A percentile compares a stretch with the other conserved stretches of the same genome.
phyloP scores from a whole-genome alignment of 2,797 vertebrate species.

The Helarctos malayanus region DNA sequence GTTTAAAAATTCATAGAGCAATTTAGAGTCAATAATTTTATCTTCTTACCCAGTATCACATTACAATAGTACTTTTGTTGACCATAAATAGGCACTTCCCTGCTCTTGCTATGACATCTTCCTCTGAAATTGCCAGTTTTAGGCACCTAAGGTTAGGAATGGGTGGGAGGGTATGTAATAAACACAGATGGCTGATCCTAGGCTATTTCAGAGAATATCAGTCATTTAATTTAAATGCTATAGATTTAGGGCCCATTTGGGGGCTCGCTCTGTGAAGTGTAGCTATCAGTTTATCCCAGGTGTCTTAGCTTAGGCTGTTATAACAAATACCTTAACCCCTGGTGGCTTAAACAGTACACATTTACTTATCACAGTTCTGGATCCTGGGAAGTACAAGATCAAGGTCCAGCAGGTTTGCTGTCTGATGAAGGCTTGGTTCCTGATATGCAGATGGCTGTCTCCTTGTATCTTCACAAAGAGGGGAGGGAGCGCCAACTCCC shows the following conservation, averaged over 20 bases:
- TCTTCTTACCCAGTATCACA: neutral
- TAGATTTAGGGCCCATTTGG: neutral
- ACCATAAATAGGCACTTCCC: neutral
- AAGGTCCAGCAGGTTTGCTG: neutral
- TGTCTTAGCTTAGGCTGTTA: neutral
- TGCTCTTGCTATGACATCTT: conserved; percentile 39
- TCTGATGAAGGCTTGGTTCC: neutral
- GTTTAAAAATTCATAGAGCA: conserved; percentile 49
- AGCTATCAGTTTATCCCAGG: neutral
- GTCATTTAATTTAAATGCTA: neutral
- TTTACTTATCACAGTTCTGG: neutral
- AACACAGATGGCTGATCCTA: neutral
- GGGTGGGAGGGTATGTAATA: neutral
- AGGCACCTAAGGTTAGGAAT: neutral
- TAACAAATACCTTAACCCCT: neutral
- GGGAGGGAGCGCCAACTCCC: neutral
- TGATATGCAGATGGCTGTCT: neutral
- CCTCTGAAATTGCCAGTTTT: conserved; percentile 64
- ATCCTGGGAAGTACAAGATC: neutral
- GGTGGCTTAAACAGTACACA: neutral
- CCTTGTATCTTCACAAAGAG: neutral
- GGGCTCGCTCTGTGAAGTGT: neutral
- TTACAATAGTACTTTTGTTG: neutral
- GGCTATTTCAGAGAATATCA: neutral
- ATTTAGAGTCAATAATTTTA: neutral